Base-by-base conservation (phyloP, 2,888 invertebrate genomes). In the Rhagium mordax region DNA sequence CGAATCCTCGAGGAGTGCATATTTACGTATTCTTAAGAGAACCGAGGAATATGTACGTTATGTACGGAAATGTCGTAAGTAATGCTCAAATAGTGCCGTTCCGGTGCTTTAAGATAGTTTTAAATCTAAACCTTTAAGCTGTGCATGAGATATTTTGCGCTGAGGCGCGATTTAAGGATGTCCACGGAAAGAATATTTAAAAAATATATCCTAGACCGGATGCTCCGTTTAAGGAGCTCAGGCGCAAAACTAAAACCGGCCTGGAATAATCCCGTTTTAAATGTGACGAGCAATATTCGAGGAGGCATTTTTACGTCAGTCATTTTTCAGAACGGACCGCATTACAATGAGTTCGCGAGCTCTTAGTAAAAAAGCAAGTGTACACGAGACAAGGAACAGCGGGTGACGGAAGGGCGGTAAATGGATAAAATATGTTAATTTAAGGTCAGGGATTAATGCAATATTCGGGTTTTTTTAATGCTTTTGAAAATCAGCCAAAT, bases 201-300 rank as follows among this genome's bases (percentile, higher is more conserved):
- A 41, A 41, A 41, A 13, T 41, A n/a, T n/a, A 41, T 51, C 18
- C 18, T 10, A 51, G 10, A 18, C 51, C 18, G 20, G 20, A 20
- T 51, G 18, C 2, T 51, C 3, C 16, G 51, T 16, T 41, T 20
- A 51, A 51, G 51, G 18, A 51, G 18, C 18, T 8, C 20, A 20
- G 20, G 51, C 51, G 51, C 2, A 8, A 18, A 51, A 51, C 18
- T 51, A 20, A 6, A 51, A 51, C 51, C 7, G 51, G 18, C 8
- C 18, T 20, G 51, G 16, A 60, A 33, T 60, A 60, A 18, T 29
- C 59, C 33, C 20, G 18, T 33, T 18, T 16, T 27, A 15, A 27
- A 57, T 57, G 15, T 57, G 27, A 57, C 55, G 59, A 33, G 18
- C 59, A 60, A 41, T 60, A 41, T 41, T 60, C 18, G n/a, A 33